These are phyloP conservation scores for Drosophila imparisetae DNA, from an alignment of 2,888 invertebrate species.

Conservation along the genomic window DNA sequence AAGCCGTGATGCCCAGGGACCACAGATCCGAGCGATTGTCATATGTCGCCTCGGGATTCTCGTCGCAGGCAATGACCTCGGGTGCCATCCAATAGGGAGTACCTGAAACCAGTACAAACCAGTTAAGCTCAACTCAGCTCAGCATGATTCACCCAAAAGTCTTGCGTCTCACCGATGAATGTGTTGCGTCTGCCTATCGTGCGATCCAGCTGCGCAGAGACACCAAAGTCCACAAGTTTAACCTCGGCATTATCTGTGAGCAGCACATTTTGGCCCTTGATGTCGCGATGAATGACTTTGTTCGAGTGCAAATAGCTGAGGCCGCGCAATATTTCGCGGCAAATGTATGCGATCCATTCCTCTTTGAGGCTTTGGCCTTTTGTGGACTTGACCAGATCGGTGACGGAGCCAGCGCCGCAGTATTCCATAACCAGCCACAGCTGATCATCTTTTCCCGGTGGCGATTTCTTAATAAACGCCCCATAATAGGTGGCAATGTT, in stretches of 20 bases:
- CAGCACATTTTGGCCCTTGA: conserved; percentile 99
- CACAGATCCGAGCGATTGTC: conserved; percentile 97
- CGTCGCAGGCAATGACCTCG: conserved; percentile 99
- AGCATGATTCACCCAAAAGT: not conserved
- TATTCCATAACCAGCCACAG: conserved; percentile 99
- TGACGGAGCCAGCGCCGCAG: conserved; percentile 99
- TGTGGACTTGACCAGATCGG: conserved; percentile 99
- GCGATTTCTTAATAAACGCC: conserved; percentile 99
- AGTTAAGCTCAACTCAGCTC: conserved; percentile 5
- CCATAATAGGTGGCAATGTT: conserved; percentile 99
- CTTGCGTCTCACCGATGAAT: conserved; percentile 89
- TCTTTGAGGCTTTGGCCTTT: conserved; percentile 99
- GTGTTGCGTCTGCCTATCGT: conserved; percentile 99
- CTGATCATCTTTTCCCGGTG: conserved; percentile 99
- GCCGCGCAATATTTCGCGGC: conserved; percentile 97
- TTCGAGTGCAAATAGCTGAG: conserved; percentile 98
- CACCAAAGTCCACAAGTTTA: conserved; percentile 99
- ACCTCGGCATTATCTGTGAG: conserved; percentile 99
- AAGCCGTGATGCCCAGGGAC: conserved; percentile 97
- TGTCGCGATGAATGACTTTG: conserved; percentile 99
- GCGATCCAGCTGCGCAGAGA: conserved; percentile 99
- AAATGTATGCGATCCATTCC: conserved; percentile 99
- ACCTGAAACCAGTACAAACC: conserved; percentile 85
- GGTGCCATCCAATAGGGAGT: conserved; percentile 99
- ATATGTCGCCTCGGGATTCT: conserved; percentile 99